Conservation (phyloP, 2,797 vertebrate species). For the Lindbergichthys nudifrons region DNA sequence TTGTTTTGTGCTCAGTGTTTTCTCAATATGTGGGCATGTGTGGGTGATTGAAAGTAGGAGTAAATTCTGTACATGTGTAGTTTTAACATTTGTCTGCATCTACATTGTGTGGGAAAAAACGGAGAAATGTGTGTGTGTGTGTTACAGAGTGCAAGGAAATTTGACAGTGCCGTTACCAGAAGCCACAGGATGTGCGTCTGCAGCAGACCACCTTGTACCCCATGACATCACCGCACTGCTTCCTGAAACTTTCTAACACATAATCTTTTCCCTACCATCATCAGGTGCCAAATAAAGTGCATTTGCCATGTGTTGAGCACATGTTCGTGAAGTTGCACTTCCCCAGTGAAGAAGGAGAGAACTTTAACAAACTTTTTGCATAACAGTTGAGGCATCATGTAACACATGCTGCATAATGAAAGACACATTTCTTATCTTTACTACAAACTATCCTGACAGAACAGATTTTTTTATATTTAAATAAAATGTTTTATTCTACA, state of each 20-base stretch:
- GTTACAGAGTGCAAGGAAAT: conserved; percentile 31
- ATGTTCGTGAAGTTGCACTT: conserved; percentile 52
- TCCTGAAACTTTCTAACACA: conserved; percentile 29
- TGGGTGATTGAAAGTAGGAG: not conserved
- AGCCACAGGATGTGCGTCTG: conserved; percentile 69
- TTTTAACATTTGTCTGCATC: too few species aligned
- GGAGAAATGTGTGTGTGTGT: not conserved
- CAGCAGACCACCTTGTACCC: conserved; percentile 68
- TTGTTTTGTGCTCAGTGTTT: conserved; percentile 49
- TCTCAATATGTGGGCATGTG: not conserved
- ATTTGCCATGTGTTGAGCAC: conserved; percentile 67
- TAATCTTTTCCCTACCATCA: conserved; percentile 44
- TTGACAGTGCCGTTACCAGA: conserved; percentile 51
- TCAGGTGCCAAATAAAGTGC: conserved; percentile 66
- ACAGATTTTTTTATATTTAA: not conserved
- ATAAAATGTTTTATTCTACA: not conserved
- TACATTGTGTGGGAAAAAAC: not conserved
- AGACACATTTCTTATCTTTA: conserved; percentile 16
- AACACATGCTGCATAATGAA: conserved; percentile 14
- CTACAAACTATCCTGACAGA: not conserved
- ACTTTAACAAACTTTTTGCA: conserved; percentile 40
- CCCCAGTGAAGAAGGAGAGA: conserved; percentile 19
- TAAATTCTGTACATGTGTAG: not conserved
- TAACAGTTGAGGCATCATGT: conserved; percentile 21
- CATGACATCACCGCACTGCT: conserved; percentile 67